Evolutionary conservation across 1,140 invertebrate genomes (phyloP).

Genomic region (Cecropterus lyciades): DNA sequence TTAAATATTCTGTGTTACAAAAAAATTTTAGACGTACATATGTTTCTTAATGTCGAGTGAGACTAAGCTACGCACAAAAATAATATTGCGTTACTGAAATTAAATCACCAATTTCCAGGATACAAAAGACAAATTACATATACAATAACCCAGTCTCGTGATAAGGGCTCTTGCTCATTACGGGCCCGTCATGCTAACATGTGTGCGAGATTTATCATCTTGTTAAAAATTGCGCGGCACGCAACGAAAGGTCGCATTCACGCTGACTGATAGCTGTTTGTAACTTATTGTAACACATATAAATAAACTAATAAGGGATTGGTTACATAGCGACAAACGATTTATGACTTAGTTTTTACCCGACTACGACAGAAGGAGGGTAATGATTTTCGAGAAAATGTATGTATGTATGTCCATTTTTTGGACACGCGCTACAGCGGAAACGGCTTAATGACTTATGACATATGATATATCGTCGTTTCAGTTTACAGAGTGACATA

Average conservation of each 20-base stretch:
- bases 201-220: conserved; percentile 22
- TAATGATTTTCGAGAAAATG: too few relatives aligned
- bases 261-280: neutral
- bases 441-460: too few relatives aligned
- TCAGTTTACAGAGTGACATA: too few relatives aligned
- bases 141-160: conserved; percentile 9
- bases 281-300: neutral
- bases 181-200: conserved; percentile 23
- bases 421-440: too few relatives aligned
- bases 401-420: too few relatives aligned
- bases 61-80: neutral
- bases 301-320: neutral
- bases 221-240: conserved; percentile 25
- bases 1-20: too few relatives aligned
- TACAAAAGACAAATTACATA: conserved; percentile 27
- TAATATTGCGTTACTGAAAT: neutral
- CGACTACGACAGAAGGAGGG: too few relatives aligned
- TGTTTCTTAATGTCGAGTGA: neutral
- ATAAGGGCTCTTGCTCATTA: conserved; percentile 32
- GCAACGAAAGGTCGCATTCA: conserved; percentile 3
- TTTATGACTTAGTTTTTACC: too few relatives aligned
- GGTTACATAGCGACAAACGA: too few relatives aligned
- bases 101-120: conserved; percentile 17
- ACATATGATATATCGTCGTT: too few relatives aligned
- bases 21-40: too few relatives aligned